Conservation (phyloP, 2,113 vertebrate genomes). For the Thryonomys swinderianus region DNA sequence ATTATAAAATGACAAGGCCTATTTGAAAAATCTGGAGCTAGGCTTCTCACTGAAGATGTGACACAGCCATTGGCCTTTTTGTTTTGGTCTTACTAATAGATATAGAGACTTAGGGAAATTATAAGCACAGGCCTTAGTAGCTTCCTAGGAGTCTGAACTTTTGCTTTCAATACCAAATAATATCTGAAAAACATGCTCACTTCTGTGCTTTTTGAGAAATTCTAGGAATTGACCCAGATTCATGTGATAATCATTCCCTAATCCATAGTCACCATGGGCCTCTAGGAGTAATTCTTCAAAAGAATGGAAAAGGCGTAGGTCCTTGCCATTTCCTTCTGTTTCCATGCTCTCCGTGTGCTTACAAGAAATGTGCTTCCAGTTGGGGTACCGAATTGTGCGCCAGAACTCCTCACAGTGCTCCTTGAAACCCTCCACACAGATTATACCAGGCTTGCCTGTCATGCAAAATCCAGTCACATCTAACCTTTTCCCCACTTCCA, state of each 20-base stretch:
- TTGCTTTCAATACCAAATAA: constrained; percentile 89
- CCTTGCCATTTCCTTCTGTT: constrained; percentile 70
- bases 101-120: not conserved
- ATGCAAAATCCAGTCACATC: constrained; percentile 89
- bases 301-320: constrained; percentile 80
- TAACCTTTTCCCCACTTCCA: constrained; percentile 86
- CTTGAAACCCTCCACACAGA: constrained; percentile 86
- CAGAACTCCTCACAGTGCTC: constrained; percentile 88
- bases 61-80: not conserved
- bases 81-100: constrained; percentile 61
- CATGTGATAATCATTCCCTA: constrained; percentile 90
- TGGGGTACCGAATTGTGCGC: constrained; percentile 87
- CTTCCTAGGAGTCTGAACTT: constrained; percentile 75
- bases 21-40: constrained; percentile 28
- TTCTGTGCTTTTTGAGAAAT: constrained; percentile 86
- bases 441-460: constrained; percentile 89
- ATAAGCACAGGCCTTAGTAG: not conserved
- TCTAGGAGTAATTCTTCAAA: constrained; percentile 89
- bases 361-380: constrained; percentile 90
- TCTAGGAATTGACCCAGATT: constrained; percentile 89
- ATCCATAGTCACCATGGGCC: constrained; percentile 87
- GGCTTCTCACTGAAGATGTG: not conserved
- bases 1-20: not conserved
- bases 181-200: constrained; percentile 88
- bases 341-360: constrained; percentile 86